Conservation (phyloP, 2,797 vertebrate species). For the Menidia menidia region DNA sequence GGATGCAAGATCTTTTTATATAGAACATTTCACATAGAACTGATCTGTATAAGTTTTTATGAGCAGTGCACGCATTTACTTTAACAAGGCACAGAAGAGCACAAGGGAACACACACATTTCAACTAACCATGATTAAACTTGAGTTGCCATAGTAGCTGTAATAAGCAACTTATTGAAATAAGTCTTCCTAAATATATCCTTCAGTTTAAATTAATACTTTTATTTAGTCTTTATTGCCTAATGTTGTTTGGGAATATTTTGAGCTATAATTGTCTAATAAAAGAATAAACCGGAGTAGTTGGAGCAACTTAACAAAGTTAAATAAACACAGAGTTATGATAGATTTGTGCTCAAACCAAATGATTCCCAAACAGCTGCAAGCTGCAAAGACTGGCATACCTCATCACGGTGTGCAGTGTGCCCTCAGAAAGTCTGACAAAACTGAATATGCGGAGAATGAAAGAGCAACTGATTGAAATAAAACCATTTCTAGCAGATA, state of each 20-base stretch:
- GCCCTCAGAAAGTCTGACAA: not conserved
- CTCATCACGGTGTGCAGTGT: not conserved
- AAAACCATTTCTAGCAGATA: not conserved
- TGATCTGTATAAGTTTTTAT: conserved; percentile 21
- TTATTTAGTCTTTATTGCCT: conserved; percentile 18
- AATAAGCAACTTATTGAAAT: conserved; percentile 28
- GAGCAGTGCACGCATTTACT: conserved; percentile 1
- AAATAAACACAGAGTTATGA: not conserved
- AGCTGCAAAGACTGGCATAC: too few relatives aligned
- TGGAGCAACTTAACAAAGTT: not conserved
- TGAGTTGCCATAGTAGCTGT: conserved; percentile 58
- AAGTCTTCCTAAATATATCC: conserved; percentile 27
- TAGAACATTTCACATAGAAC: conserved; percentile 18
- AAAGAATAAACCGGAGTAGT: not conserved
- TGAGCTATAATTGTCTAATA: not conserved
- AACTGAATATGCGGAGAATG: not conserved
- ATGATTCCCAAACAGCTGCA: not conserved
- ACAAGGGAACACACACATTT: conserved; percentile 18
- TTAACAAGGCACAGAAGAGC: conserved; percentile 18
- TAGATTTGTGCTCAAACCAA: not conserved
- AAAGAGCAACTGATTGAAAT: not conserved
- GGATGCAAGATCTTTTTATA: not conserved
- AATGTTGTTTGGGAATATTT: not conserved
- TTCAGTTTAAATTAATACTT: conserved; percentile 20
- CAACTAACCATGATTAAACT: conserved; percentile 34